A percentile compares a stretch with the other conserved stretches of the same genome.
Conservation (phyloP, 1,140 invertebrate genomes). For the Drosophila grimshawi region DNA sequence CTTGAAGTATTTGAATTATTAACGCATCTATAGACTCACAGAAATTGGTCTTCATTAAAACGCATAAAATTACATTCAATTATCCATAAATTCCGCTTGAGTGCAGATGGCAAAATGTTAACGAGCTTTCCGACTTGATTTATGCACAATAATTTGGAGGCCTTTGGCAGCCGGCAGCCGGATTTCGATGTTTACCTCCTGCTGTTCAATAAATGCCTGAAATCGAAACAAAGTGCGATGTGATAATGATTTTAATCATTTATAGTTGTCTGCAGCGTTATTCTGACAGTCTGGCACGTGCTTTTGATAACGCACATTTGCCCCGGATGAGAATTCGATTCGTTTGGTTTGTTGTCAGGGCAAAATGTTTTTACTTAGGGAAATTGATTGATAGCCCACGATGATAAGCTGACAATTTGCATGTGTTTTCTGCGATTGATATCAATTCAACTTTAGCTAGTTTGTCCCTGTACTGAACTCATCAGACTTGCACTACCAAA, state of each 20-base stretch:
- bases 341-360: slow-evolving; percentile 13
- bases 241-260: slow-evolving; percentile 70
- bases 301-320: slow-evolving; percentile 33
- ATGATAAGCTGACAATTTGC: neutral
- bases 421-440: slow-evolving; percentile 11
- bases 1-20: slow-evolving; percentile 18
- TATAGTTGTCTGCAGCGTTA: slow-evolving; percentile 40
- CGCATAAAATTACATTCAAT: slow-evolving; percentile 66
- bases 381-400: neutral
- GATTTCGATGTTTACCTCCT: slow-evolving; percentile 7
- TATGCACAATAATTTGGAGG: slow-evolving; percentile 41
- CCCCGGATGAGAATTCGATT: slow-evolving; percentile 2
- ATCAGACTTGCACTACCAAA: slow-evolving; percentile 11
- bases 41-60: slow-evolving; percentile 22
- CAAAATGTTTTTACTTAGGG: neutral
- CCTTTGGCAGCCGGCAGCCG: neutral
- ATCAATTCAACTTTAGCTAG: neutral
- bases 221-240: slow-evolving; percentile 55
- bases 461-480: slow-evolving; percentile 39
- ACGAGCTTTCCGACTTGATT: slow-evolving; percentile 64
- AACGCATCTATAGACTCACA: slow-evolving; percentile 8
- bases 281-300: slow-evolving; percentile 47
- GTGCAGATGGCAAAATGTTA: slow-evolving; percentile 54
- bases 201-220: neutral
- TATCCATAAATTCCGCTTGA: slow-evolving; percentile 64